phyloP scores from a whole-genome alignment of 2,113 vertebrate species.

The Sander vitreus region DNA sequence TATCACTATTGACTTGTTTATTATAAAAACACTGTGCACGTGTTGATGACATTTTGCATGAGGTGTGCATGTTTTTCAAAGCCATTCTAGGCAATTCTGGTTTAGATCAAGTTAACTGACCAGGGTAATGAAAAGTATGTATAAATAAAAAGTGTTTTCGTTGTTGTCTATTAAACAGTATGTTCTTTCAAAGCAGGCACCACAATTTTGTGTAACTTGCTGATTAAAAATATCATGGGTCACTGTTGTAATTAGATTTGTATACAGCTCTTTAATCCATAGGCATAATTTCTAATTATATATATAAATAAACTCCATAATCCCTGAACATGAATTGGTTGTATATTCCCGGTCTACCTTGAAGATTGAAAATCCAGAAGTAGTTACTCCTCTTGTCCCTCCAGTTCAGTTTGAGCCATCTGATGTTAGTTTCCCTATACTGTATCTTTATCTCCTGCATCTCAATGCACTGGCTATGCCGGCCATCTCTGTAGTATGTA shows the following conservation, averaged over 20 bases:
- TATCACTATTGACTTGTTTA: neutral
- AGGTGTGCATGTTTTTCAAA: neutral
- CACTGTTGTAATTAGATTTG: neutral
- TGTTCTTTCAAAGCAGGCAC: neutral
- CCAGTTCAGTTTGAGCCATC: neutral
- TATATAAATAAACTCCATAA: neutral
- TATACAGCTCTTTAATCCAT: neutral
- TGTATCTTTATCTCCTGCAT: neutral
- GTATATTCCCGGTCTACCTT: neutral
- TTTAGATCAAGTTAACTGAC: neutral
- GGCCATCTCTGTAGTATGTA: neutral
- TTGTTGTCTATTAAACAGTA: neutral
- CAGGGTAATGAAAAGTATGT: neutral
- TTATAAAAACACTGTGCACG: neutral
- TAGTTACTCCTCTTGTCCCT: neutral
- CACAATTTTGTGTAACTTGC: neutral
- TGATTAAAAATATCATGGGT: neutral
- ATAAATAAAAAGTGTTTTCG: neutral
- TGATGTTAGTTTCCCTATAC: neutral
- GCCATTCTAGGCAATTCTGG: neutral
- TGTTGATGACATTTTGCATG: neutral
- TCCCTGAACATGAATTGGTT: neutral
- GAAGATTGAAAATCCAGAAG: neutral
- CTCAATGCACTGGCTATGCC: neutral
- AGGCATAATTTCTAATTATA: neutral